These are phyloP conservation scores for Oncorhynchus mykiss DNA, from an alignment of 2,113 vertebrate genomes.

Conservation along the genomic window DNA sequence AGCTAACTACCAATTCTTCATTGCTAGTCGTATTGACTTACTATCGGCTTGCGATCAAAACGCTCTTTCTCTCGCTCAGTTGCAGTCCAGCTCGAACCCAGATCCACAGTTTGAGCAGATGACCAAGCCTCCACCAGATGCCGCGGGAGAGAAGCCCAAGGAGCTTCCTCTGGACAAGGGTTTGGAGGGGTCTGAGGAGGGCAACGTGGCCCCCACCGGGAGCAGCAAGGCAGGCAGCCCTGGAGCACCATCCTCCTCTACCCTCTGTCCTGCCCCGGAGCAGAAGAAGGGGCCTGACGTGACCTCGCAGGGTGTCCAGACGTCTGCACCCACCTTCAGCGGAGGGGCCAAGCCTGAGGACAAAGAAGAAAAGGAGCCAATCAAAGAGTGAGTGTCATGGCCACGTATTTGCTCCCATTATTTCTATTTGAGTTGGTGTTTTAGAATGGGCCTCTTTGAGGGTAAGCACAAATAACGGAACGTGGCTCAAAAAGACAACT, in stretches of 20 bases:
- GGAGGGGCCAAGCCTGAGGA: slow-evolving; percentile 84
- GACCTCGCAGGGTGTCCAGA: slow-evolving; percentile 97
- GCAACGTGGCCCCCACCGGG: slow-evolving; percentile 63
- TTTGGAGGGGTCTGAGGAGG: slow-evolving; percentile 37
- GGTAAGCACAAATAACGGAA: no score
- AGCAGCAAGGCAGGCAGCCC: slow-evolving; percentile 89
- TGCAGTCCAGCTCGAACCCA: slow-evolving; percentile 90
- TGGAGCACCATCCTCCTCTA: slow-evolving; percentile 74
- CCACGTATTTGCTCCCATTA: no score
- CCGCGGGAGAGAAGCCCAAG: slow-evolving; percentile 83
- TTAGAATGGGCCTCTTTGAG: no score
- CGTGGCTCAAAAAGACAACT: no score
- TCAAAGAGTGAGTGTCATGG: slow-evolving; percentile 81
- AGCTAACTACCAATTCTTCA: no score
- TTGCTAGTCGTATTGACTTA: no score
- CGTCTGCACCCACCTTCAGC: slow-evolving; percentile 83
- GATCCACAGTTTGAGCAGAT: slow-evolving; percentile 86
- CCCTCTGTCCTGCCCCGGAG: slow-evolving; percentile 70
- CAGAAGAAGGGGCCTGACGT: slow-evolving; percentile 91
- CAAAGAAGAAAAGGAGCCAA: slow-evolving; percentile 90
- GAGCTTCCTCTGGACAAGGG: slow-evolving; percentile 86
- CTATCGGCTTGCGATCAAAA: no score
- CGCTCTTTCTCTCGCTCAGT: slow-evolving; percentile 62
- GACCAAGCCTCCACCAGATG: slow-evolving; percentile 84
- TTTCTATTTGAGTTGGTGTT: no score